Evolutionary conservation across 2,888 invertebrate genomes (phyloP), one percentile per base, ranked within the genome.

Genomic region (Phrixothrix hirtus): DNA sequence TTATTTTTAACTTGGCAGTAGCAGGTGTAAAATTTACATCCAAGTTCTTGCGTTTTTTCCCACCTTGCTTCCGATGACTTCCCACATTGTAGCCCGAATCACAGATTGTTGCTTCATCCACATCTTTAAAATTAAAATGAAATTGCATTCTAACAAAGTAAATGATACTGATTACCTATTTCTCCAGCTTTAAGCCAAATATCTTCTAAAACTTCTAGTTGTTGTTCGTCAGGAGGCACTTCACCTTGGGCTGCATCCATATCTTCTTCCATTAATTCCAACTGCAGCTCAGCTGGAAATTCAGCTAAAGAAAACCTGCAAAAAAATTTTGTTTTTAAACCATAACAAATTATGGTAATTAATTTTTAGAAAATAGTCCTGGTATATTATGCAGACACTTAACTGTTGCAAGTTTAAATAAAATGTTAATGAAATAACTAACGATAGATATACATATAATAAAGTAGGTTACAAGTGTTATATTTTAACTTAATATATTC

Each of bases 101-200:
- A 43, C 75, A 78, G 4, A 81, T 73, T 6, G 75, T 66, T 0
- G 79, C 81, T 54, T 82, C 81, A 27, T 77, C 75, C 0, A 80
- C 74, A 59, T 81, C 81, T 80, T 53, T 10, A 64, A 61, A 52
- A 10, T 31, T 5, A 31, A 13, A 5, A 7, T 31, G n/a, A n/a
- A n/a, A n/a, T n/a, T n/a, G n/a, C n/a, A n/a, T n/a, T n/a, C n/a
- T n/a, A n/a, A n/a, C 36, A n/a, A 45, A 41, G 39, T 30, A 26
- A 51, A n/a, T n/a, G n/a, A n/a, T n/a, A n/a, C n/a, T n/a, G n/a
- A n/a, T n/a, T n/a, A 82, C 81, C 88, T 76, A 88, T 87, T 76
- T 89, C 88, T 35, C 87, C 88, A 21, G 89, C 89, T 76, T 89
- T 89, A 7, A 88, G 68, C 87, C 88, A 89, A 60, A 89, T 88